Percentiles rank a stretch among this genome's conserved stretches.
These are phyloP conservation scores for Cylas formicarius DNA, from an alignment of 1,140 invertebrate species.

Conservation along the genomic window DNA sequence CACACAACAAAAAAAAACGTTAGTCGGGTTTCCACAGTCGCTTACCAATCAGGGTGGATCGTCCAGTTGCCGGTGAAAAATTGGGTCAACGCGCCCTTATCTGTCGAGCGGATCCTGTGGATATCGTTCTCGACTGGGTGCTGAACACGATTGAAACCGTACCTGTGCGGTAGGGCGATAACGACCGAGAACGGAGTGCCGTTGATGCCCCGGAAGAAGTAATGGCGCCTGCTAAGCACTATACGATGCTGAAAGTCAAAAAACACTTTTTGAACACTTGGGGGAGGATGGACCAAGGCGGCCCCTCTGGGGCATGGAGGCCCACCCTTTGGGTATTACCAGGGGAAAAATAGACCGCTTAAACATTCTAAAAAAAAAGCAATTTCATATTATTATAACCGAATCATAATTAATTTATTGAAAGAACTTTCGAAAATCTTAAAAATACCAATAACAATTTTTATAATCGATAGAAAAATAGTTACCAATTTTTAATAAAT, in stretches of 20 bases:
- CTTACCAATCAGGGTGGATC: slow-evolving; percentile 83
- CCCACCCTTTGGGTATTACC: too few relatives aligned
- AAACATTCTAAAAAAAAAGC: too few relatives aligned
- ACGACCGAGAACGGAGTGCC: slow-evolving; percentile 67
- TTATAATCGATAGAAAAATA: too few relatives aligned
- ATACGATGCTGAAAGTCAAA: slow-evolving; percentile 45
- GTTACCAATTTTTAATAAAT: too few relatives aligned
- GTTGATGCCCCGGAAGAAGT: slow-evolving; percentile 57
- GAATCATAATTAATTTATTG: too few relatives aligned
- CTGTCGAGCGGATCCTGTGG: slow-evolving; percentile 50
- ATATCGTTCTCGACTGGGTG: slow-evolving; percentile 60
- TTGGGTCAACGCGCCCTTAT: slow-evolving; percentile 52
- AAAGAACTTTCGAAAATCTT: too few relatives aligned
- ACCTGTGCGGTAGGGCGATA: slow-evolving; percentile 59
- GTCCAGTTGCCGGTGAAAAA: slow-evolving; percentile 75
- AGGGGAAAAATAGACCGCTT: too few relatives aligned
- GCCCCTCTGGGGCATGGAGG: too few relatives aligned
- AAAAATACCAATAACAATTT: too few relatives aligned
- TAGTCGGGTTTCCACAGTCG: slow-evolving; percentile 4
- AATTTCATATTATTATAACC: too few relatives aligned
- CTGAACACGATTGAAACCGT: slow-evolving; percentile 63
- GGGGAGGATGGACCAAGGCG: background rate
- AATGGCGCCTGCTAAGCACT: slow-evolving; percentile 54
- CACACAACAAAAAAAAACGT: too few relatives aligned
- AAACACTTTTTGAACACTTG: background rate